Percentiles rank a stretch among this genome's conserved stretches.
Conservation (phyloP, 2,113 vertebrate species). For the Entelurus aequoreus region DNA sequence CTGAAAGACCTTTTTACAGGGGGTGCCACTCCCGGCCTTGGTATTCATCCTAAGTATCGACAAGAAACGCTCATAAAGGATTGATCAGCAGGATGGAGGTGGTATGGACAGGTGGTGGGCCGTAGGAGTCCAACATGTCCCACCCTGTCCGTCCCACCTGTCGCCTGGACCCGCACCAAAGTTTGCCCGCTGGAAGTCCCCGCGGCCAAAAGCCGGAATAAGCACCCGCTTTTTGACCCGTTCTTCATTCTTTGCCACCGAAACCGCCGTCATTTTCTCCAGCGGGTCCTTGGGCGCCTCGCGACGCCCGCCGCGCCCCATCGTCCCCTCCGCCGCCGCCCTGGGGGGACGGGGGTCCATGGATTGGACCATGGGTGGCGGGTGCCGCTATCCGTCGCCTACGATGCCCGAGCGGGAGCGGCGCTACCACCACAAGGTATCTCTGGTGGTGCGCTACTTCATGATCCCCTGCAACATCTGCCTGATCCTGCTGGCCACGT, state of each 20-base stretch:
- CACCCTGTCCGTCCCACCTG: conserved; percentile 19
- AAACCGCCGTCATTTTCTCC: conserved; percentile 62
- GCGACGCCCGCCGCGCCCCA: conserved; percentile 58
- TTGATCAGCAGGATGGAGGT: conserved; percentile 56
- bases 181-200: conserved; percentile 51
- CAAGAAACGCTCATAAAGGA: conserved; percentile 31
- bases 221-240: conserved; percentile 14
- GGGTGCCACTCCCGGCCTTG: conserved; percentile 24
- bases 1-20: not conserved
- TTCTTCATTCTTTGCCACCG: conserved; percentile 26
- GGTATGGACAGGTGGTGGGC: conserved; percentile 51
- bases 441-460: conserved; percentile 91
- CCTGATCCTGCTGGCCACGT: conserved; percentile 91
- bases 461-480: conserved; percentile 98
- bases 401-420: conserved; percentile 77
- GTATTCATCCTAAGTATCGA: conserved; percentile 46
- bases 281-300: conserved; percentile 64
- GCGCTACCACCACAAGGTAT: conserved; percentile 88
- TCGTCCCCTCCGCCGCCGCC: conserved; percentile 40
- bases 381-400: conserved; percentile 79
- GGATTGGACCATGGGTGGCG: conserved; percentile 81
- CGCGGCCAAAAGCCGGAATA: conserved; percentile 48
- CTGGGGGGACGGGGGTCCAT: conserved; percentile 60
- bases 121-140: conserved; percentile 48
- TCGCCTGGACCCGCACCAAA: conserved; percentile 61